These are phyloP conservation scores for Pseudotriccus pelzelni DNA, from an alignment of 2,797 vertebrate species.

Conservation along the genomic window DNA sequence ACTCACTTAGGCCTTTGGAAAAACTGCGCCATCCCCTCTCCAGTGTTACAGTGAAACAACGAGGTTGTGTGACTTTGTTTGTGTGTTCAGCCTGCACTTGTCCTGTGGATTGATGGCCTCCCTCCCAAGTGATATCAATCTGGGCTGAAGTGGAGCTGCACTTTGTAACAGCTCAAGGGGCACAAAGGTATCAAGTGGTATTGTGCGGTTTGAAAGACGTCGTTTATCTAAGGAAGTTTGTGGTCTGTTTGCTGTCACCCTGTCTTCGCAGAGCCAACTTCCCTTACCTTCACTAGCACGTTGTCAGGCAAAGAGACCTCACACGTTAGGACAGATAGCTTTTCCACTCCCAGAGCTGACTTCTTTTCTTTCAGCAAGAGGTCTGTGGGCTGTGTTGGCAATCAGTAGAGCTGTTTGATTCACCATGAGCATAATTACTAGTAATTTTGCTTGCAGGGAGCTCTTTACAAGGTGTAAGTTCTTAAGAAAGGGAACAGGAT, in stretches of 20 bases:
- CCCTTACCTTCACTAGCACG: neutral
- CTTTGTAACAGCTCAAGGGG: constrained; percentile 60
- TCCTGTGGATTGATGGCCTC: constrained; percentile 54
- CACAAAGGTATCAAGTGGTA: constrained; percentile 57
- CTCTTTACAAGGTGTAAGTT: neutral
- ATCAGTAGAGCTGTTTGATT: neutral
- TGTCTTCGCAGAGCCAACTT: constrained; percentile 13
- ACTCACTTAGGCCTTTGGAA: neutral
- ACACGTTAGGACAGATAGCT: constrained; percentile 11
- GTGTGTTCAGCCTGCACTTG: constrained; percentile 20
- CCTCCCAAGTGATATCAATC: neutral
- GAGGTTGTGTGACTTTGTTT: neutral
- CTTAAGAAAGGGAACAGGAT: neutral
- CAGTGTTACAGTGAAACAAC: fast-evolving
- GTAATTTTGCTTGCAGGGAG: neutral
- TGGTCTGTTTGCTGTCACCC: constrained; percentile 65
- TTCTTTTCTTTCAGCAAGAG: neutral
- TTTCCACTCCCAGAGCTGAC: constrained; percentile 12
- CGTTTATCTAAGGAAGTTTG: constrained; percentile 64
- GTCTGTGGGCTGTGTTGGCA: neutral
- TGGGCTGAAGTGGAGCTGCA: constrained; percentile 59
- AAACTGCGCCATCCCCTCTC: neutral
- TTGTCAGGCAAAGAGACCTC: constrained; percentile 50
- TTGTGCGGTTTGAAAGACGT: constrained; percentile 39
- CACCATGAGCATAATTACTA: neutral